Base-by-base conservation (phyloP, 2,797 vertebrate species). In the Chiloscyllium punctatum region DNA sequence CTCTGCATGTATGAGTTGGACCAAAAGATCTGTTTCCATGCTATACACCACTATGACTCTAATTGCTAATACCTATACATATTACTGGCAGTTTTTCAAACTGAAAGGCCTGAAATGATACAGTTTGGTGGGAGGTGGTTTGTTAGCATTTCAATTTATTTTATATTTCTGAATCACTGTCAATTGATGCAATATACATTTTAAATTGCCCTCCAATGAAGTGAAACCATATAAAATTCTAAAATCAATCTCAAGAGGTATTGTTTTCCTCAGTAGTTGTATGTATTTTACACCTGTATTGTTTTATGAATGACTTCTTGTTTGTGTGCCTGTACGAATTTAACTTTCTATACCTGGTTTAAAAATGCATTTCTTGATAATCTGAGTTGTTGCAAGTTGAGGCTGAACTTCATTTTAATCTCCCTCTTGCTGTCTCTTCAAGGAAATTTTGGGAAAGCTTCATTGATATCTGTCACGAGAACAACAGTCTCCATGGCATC, bases 371-470 rank as follows among this genome's bases (percentile, higher is more conserved):
- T 62, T 57, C 5, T 27, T 27, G 9, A 27, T 16, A 16, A 7
- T 86, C 30, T 87, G 57, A 71, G 30, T 2, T 42, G 25, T 25
- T n/a, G 27, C 33, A 53, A 15, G 30, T 27, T 25, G 33, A 37
- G 16, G 48, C 8, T 2, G 42, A 66, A 27, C 53, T 66, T 69
- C 94, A 48, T 69, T 71, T 42, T 18, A 48, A 68, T 95, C 57
- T 51, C 8, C 27, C 96, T 96, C 62, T 72, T 25, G 69, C 71
- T 79, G 15, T 84, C 15, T 82, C 42, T 66, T 13, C 62, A 97
- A 99, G 99, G 97, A 99, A 99, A 97, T 99, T 99, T 97, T 99
- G 99, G 99, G 99, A 99, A 97, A 98, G 99, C 96, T 99, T 99
- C 97, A 98, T 99, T 97, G 98, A 98, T 96, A 98, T 99, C 95